A percentile compares a stretch with the other conserved stretches of the same genome.
These are phyloP conservation scores for Macrophya annulata DNA, from an alignment of 2,888 invertebrate species.

Conservation along the genomic window DNA sequence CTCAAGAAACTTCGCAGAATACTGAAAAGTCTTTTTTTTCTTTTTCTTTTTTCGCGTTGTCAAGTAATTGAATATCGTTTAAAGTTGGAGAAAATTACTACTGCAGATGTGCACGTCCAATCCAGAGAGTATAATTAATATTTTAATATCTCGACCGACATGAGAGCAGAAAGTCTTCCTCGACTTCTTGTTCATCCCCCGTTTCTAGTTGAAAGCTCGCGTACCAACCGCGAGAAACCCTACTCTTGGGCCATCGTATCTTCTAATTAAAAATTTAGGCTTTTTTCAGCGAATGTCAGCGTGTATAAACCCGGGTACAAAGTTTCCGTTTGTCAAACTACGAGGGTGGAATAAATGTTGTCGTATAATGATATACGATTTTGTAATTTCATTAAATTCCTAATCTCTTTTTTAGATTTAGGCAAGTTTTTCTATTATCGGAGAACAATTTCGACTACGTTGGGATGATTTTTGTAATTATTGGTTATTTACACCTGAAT, in stretches of 20 bases:
- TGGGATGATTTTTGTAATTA: not conserved
- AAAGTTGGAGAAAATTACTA: not conserved
- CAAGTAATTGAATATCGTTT: constrained; percentile 4
- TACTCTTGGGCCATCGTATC: constrained; percentile 59
- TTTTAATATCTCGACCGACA: not conserved
- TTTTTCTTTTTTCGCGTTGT: not conserved
- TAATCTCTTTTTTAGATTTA: not conserved
- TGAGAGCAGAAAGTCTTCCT: not conserved
- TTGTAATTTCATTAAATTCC: constrained; percentile 4
- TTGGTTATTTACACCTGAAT: not conserved
- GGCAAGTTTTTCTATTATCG: not conserved
- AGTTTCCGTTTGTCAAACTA: not conserved
- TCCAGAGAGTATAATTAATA: not conserved
- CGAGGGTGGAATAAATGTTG: constrained; percentile 5
- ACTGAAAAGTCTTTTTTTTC: not conserved
- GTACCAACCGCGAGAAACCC: constrained; percentile 9
- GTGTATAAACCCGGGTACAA: not conserved
- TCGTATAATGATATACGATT: not conserved
- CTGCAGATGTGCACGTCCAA: constrained; percentile 1
- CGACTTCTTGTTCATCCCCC: not conserved
- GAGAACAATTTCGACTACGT: not conserved
- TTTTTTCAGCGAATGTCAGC: constrained; percentile 40
- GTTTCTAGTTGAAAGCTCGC: not conserved
- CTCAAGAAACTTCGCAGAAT: not conserved
- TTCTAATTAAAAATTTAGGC: constrained; percentile 62